phyloP scores from a whole-genome alignment of 1,140 invertebrate species.

The Aethina tumida region DNA sequence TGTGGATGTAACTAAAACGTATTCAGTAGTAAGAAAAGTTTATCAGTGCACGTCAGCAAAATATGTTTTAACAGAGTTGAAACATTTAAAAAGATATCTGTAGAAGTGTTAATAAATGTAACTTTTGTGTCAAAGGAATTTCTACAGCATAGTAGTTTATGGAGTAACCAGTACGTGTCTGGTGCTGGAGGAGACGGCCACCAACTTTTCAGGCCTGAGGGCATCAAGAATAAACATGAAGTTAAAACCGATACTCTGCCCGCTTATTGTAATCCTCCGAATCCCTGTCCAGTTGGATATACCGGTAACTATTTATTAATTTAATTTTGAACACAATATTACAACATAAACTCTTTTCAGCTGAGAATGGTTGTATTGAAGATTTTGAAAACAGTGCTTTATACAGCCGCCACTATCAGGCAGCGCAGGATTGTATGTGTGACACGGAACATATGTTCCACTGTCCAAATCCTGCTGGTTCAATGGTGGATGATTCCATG shows the following conservation, averaged over 20 bases:
- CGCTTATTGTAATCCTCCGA: conserved; percentile 97
- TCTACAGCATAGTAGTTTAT: conserved; percentile 77
- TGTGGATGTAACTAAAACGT: too few species aligned
- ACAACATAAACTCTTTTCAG: conserved; percentile 16
- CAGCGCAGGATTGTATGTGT: conserved; percentile 91
- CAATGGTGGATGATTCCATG: conserved; percentile 32
- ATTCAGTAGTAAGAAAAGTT: too few species aligned
- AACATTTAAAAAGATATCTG: too few species aligned
- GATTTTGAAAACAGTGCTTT: conserved; percentile 93
- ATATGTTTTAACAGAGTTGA: too few species aligned
- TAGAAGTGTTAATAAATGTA: too few species aligned
- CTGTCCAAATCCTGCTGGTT: conserved; percentile 50
- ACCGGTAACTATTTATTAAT: conserved; percentile 44
- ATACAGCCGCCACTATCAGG: conserved; percentile 91
- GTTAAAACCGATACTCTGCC: conserved; percentile 90
- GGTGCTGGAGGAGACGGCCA: conserved; percentile 69
- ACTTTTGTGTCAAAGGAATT: too few species aligned
- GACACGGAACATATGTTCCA: conserved; percentile 98
- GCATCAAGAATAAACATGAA: conserved; percentile 51
- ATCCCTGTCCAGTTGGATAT: conserved; percentile 90
- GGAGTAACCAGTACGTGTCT: conserved; percentile 67
- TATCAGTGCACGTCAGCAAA: too few species aligned
- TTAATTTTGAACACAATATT: background rate
- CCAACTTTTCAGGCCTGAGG: conserved; percentile 53
- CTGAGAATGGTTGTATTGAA: conserved; percentile 62